Base-by-base conservation (phyloP, 2,113 vertebrate species). In the Pitta sordida region DNA sequence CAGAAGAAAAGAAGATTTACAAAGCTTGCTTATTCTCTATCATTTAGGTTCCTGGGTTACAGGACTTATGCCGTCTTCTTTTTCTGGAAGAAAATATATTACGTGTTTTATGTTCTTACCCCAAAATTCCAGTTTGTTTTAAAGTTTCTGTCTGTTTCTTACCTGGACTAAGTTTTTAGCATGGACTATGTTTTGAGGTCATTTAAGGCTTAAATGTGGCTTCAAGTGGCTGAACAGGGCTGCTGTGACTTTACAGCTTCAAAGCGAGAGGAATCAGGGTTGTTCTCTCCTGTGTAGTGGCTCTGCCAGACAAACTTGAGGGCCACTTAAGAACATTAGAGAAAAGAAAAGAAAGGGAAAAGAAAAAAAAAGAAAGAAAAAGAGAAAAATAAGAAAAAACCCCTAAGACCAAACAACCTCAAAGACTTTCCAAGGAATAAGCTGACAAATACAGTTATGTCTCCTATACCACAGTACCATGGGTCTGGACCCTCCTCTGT, bases 41-140 rank as follows among this genome's bases (percentile, higher is more conserved):
- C 12, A 17, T 17, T 68, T 37, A 34, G 4, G 19, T 55, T 73
- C 49, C 27, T 26, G 7, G 7, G 4, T 32, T 63, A 65, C 69
- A 80, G 36, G 15, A 73, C 1, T 75, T 74, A 7, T 0, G 3
- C 2, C 3, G 71, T 82, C 21, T n/a, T 1, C 5, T 43, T 77
- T 81, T 65, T 53, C 29, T 59, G 5, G 30, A 32, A 30, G 36
- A 36, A 56, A 55, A 56, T 0, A 24, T 55, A 51, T 58, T 16
- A 24, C 10, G 4, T 22, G 7, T 4, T 83, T 81, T 63, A 29
- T 18, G 32, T 53, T 64, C 11, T 71, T 15, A 85, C 15, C 10
- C 3, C 36, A 48, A 86, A 83, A n/a, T 12, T 12, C 2, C 59
- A 21, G 5, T 48, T 84, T 65, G 21, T 19, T 58, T 92, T 70